These are phyloP conservation scores for Ochropleura plecta DNA, from an alignment of 2,888 invertebrate species.

Conservation along the genomic window DNA sequence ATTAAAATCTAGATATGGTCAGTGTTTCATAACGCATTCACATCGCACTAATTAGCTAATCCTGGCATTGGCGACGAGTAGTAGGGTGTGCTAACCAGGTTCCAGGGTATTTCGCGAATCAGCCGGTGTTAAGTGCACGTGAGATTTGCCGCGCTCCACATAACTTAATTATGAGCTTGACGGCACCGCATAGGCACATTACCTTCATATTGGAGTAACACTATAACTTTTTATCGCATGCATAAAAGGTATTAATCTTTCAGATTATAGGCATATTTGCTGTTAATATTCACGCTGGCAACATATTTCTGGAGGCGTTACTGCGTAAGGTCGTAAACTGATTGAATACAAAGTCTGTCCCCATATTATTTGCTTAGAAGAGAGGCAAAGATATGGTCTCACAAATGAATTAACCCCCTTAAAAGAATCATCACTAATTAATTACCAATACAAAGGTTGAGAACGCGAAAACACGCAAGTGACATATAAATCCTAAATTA, in stretches of 20 bases:
- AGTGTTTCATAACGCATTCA: conserved; percentile 42
- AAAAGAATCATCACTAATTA: conserved; percentile 12
- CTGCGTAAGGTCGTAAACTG: background rate
- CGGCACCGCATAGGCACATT: conserved; percentile 68
- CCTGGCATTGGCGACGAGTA: conserved; percentile 72
- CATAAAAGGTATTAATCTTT: conserved; percentile 44
- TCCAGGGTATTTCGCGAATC: conserved; percentile 83
- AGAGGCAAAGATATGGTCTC: background rate
- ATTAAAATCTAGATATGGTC: conserved; percentile 12
- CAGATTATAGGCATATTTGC: conserved; percentile 34
- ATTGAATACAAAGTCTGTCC: background rate
- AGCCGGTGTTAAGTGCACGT: conserved; percentile 84
- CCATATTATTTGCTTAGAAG: background rate
- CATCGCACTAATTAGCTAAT: conserved; percentile 66
- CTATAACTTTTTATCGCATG: conserved; percentile 50
- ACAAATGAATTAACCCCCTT: conserved; percentile 11
- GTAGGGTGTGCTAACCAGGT: conserved; percentile 76
- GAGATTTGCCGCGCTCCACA: conserved; percentile 84
- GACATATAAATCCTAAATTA: conserved; percentile 38
- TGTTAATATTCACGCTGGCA: conserved; percentile 23
- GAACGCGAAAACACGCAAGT: conserved; percentile 21
- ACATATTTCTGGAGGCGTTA: conserved; percentile 22
- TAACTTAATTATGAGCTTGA: conserved; percentile 87
- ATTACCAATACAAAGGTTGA: conserved; percentile 9
- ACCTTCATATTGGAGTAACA: conserved; percentile 53